Conservation (phyloP, 2,888 invertebrate species). For the Dynastes tityus region DNA sequence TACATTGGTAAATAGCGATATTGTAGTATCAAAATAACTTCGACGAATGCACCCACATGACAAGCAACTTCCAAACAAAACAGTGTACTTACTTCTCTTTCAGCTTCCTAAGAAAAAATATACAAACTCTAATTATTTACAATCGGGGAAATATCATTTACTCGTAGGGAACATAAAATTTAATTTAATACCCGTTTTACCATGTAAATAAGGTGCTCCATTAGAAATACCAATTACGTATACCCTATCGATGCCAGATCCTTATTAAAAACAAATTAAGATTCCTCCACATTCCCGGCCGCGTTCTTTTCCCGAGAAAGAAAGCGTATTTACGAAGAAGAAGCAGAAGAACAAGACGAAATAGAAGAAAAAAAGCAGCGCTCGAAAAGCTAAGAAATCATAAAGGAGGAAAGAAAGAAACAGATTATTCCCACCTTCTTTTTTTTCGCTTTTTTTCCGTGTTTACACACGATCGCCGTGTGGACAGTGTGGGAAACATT, state of each 20-base stretch:
- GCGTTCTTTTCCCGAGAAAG: constrained; percentile 20
- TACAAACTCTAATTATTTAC: constrained; percentile 8
- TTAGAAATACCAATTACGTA: constrained; percentile 21
- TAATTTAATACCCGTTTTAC: constrained; percentile 28
- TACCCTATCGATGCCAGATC: constrained; percentile 25
- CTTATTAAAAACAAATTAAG: constrained; percentile 46
- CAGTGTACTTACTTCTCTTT: not conserved
- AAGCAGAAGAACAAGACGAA: not conserved
- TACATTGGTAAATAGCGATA: no score
- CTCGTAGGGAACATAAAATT: constrained; percentile 20
- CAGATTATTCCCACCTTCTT: constrained; percentile 36
- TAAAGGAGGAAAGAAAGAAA: constrained; percentile 34
- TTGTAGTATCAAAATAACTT: no score
- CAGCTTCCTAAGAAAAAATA: constrained; percentile 7
- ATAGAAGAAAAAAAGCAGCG: constrained; percentile 7
- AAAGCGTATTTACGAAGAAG: constrained; percentile 12
- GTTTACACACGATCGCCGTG: constrained; percentile 42
- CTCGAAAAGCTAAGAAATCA: constrained; percentile 16
- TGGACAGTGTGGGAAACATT: constrained; percentile 44
- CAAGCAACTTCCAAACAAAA: no score
- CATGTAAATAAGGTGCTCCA: constrained; percentile 35
- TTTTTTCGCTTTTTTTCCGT: constrained; percentile 28
- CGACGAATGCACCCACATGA: no score
- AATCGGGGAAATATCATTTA: constrained; percentile 13
- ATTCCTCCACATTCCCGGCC: constrained; percentile 33